These are phyloP conservation scores for Porites lutea DNA, from an alignment of 64 coral and sea anemone species.

Conservation along the genomic window DNA sequence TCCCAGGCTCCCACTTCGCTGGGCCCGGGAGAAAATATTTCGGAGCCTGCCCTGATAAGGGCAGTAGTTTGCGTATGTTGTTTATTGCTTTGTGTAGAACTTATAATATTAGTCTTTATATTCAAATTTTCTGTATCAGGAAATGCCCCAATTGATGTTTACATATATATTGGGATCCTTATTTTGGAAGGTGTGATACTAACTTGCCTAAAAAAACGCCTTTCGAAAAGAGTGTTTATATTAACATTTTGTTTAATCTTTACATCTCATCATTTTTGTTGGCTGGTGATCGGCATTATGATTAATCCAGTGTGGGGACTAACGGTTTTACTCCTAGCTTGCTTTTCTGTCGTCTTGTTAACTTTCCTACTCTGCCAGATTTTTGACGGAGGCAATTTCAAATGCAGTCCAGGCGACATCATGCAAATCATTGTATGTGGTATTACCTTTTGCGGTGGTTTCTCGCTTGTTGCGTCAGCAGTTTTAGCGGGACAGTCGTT, in stretches of 20 bases:
- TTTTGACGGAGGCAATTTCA: neutral
- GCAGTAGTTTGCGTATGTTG: too few relatives aligned
- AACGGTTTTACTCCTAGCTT: neutral
- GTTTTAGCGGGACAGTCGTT: neutral
- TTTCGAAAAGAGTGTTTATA: neutral
- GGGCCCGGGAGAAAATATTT: too few relatives aligned
- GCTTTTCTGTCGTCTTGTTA: neutral
- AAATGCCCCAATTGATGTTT: too few relatives aligned
- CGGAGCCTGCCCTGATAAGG: too few relatives aligned
- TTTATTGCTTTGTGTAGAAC: too few relatives aligned
- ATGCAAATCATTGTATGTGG: neutral
- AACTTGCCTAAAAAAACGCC: too few relatives aligned
- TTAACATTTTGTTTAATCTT: neutral
- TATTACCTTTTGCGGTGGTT: neutral
- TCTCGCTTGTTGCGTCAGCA: neutral
- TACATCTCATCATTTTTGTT: neutral
- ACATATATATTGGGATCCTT: too few relatives aligned
- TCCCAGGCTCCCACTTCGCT: too few relatives aligned
- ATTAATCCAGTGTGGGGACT: conserved; percentile 8
- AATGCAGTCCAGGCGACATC: neutral
- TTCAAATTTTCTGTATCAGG: too few relatives aligned
- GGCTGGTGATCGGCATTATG: conserved; percentile 8
- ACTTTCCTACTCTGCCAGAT: neutral
- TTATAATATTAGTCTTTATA: too few relatives aligned
- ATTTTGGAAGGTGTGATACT: too few relatives aligned